Percentiles rank a stretch among this genome's conserved stretches.
Evolutionary conservation across 1,140 invertebrate species (phyloP).

Genomic region (Drosophila sechellia): DNA sequence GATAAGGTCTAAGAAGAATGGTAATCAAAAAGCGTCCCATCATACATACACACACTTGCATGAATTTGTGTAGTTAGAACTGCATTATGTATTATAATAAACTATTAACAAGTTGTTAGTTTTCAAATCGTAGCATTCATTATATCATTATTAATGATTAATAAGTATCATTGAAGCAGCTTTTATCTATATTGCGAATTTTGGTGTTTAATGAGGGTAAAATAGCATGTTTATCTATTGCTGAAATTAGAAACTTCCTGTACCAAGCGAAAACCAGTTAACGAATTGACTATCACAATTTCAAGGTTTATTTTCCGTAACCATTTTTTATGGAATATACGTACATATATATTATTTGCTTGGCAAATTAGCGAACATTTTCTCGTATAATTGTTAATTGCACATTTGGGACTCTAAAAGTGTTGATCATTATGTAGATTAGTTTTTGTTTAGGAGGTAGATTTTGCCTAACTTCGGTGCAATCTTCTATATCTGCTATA

Average conservation of each 20-base stretch:
- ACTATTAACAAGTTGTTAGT: background rate
- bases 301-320: background rate
- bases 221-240: background rate
- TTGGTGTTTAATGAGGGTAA: background rate
- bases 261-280: background rate
- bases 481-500: too few relatives aligned
- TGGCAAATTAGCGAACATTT: background rate
- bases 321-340: background rate
- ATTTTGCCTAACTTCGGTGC: too few relatives aligned
- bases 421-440: too few relatives aligned
- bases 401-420: too few relatives aligned
- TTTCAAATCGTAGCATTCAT: background rate
- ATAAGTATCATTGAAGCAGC: too few relatives aligned
- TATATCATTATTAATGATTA: background rate
- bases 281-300: background rate
- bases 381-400: too few relatives aligned
- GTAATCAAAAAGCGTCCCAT: background rate
- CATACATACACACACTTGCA: background rate
- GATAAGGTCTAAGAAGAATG: background rate
- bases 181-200: background rate
- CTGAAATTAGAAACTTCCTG: background rate
- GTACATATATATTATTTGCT: background rate
- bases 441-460: too few relatives aligned
- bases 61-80: background rate
- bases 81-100: background rate